Conservation (phyloP, 92 coral and sea anemone genomes). For the Epizoanthus rinbou region DNA sequence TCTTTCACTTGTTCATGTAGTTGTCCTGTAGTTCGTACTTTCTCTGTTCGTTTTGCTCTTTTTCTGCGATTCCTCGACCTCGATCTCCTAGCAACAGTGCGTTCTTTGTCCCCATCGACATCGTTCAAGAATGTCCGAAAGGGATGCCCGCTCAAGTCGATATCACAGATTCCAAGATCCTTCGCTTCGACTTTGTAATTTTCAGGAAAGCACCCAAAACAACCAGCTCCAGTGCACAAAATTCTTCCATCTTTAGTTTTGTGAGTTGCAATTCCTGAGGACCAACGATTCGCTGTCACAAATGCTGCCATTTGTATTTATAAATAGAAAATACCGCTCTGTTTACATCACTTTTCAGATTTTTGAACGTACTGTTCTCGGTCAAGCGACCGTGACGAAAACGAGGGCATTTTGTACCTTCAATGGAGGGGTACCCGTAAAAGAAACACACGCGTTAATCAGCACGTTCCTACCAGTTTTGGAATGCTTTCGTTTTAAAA, state of each 20-base stretch:
- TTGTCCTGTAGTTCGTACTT: constrained; percentile 15
- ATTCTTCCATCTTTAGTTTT: constrained; percentile 91
- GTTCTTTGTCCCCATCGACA: constrained; percentile 45
- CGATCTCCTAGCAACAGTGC: constrained; percentile 49
- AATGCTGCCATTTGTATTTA: constrained; percentile 80
- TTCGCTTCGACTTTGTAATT: constrained; percentile 63
- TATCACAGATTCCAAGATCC: constrained; percentile 80
- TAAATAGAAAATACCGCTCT: no score
- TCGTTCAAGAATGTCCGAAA: constrained; percentile 62
- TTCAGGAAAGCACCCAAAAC: constrained; percentile 94
- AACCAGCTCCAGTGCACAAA: constrained; percentile 90
- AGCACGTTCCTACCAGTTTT: no score
- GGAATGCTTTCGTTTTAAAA: no score
- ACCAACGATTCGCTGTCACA: constrained; percentile 91
- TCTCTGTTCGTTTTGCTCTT: background rate
- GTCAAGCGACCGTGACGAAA: no score
- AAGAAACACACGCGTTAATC: no score
- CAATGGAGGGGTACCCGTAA: no score
- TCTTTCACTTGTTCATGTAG: constrained; percentile 8
- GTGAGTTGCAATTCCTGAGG: constrained; percentile 86
- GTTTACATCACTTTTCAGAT: background rate
- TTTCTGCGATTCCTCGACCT: constrained; percentile 27
- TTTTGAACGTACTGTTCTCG: no score
- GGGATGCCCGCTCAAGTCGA: constrained; percentile 50
- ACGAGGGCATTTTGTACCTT: no score